A percentile compares a stretch with the other conserved stretches of the same genome.
phyloP scores from a whole-genome alignment of 1,140 invertebrate species.

The Drosophila guanche region DNA sequence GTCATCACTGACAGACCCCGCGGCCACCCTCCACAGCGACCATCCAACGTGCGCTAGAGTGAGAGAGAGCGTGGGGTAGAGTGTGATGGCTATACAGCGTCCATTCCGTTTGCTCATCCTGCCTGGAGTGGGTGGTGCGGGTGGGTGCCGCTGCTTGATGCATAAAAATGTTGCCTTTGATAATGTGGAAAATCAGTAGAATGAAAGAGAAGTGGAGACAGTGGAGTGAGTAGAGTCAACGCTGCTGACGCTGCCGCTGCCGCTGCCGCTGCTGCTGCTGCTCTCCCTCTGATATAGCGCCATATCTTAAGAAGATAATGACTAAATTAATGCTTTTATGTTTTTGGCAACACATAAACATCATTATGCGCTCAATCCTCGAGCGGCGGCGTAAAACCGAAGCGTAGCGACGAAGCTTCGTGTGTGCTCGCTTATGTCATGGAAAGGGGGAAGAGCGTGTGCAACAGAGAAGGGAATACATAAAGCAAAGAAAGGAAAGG shows the following conservation, averaged over 20 bases:
- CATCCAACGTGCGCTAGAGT: slow-evolving; percentile 1
- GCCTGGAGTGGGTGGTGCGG: background rate
- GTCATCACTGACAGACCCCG: slow-evolving; percentile 75
- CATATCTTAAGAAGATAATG: slow-evolving; percentile 83
- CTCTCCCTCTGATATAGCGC: slow-evolving; percentile 40
- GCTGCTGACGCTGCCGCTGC: background rate
- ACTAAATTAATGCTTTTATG: slow-evolving; percentile 84
- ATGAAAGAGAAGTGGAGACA: background rate
- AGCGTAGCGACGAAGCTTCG: too few species aligned
- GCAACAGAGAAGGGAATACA: slow-evolving; percentile 2
- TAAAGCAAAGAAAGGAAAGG: background rate
- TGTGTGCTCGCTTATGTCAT: slow-evolving; percentile 1
- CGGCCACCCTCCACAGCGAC: slow-evolving; percentile 31
- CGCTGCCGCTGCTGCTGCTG: slow-evolving; percentile 9
- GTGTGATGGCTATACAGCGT: slow-evolving; percentile 7
- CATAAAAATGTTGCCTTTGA: slow-evolving; percentile 47
- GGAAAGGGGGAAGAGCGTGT: background rate
- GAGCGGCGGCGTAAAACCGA: slow-evolving; percentile 20
- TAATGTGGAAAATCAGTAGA: slow-evolving; percentile 53
- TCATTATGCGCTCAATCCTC: slow-evolving; percentile 83
- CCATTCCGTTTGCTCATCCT: slow-evolving; percentile 17
- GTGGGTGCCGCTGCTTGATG: background rate
- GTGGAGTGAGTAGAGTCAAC: background rate
- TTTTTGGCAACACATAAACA: slow-evolving; percentile 84
- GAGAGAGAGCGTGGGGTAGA: slow-evolving; percentile 8